Percentiles rank a stretch among this genome's conserved stretches.
phyloP scores from a whole-genome alignment of 2,888 invertebrate genomes.

The Branchellion lobata region DNA sequence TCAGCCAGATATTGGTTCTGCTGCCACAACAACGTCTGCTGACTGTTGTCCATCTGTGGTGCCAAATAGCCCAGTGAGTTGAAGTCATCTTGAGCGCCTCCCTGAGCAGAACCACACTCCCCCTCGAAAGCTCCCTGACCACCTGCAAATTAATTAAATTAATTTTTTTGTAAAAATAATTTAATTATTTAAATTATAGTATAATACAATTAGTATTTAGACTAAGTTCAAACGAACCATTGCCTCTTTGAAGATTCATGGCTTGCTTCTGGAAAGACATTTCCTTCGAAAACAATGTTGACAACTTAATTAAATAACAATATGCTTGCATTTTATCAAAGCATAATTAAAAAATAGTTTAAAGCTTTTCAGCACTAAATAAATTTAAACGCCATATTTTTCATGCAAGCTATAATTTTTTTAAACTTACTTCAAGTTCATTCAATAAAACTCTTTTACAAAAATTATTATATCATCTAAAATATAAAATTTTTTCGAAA shows the following conservation, averaged over 20 bases:
- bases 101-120: neutral
- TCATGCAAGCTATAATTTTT: too few species aligned
- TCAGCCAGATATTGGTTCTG: slow-evolving; percentile 52
- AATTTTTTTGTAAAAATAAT: neutral
- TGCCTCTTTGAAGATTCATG: neutral
- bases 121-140: neutral
- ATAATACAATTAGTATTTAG: too few species aligned
- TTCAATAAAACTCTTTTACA: too few species aligned
- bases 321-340: neutral
- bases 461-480: too few species aligned
- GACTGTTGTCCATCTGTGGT: slow-evolving; percentile 52
- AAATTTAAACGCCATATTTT: too few species aligned
- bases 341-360: neutral
- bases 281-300: neutral
- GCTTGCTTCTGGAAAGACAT: slow-evolving; percentile 17
- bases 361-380: too few species aligned
- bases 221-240: neutral
- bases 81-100: slow-evolving; percentile 23
- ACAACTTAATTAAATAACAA: neutral
- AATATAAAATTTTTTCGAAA: neutral
- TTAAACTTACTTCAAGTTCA: too few species aligned
- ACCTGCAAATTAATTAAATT: neutral
- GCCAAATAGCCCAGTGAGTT: slow-evolving; percentile 49
- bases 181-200: neutral
- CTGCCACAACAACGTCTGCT: slow-evolving; percentile 52